Base-by-base conservation (phyloP, 2,797 vertebrate genomes). In the Setipinna tenuifilis region DNA sequence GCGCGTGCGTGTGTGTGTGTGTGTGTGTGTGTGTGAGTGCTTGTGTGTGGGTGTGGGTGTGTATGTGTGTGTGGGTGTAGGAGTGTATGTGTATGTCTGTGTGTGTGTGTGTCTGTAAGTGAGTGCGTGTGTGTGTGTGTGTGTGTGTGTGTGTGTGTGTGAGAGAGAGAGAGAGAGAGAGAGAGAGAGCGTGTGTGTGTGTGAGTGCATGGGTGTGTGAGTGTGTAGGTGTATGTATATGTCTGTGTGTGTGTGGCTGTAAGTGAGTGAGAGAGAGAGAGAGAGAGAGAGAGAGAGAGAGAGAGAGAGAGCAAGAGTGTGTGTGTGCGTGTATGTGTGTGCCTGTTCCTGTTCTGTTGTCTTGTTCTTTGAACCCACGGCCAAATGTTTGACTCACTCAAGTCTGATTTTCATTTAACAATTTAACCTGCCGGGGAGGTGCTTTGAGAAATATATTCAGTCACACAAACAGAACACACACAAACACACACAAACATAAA, bases 11-110 rank as follows among this genome's bases (percentile, higher is more conserved):
- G 88, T 90, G 90, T 87, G 82, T 91, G 89, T 89, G 88, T 89
- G 85, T 88, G 91, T 92, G 91, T 92, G 92, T 92, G 93, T 92
- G 91, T 91, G 91, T 91, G 71, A 35, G 71, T 78, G 31, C 14
- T 16, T 44, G 71, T 78, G 31, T 78, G 35, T 44, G 16, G 17
- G 31, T 75, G 61, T 62, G 61, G 23, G 61, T 25, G 6, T 23
- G 61, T 62, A n/a, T 23, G n/a, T 62, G 89, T 62, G n/a, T 62
- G 61, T 62, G 61, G 21, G n/a, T 25, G n/a, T 62, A 14, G 11
- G 58, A n/a, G 58, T n/a, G 58, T n/a, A 78, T 21, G 44, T 21
- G 35, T 78, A 31, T 78, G 71, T 78, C 71, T 78, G 71, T 31
- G 6, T 6, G 35, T 9, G 31, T 17, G 65, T 71, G 28, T 71